Percentiles rank a stretch among this genome's conserved stretches.
phyloP scores from a whole-genome alignment of 2,888 invertebrate species.

The Matsumyia berberina region DNA sequence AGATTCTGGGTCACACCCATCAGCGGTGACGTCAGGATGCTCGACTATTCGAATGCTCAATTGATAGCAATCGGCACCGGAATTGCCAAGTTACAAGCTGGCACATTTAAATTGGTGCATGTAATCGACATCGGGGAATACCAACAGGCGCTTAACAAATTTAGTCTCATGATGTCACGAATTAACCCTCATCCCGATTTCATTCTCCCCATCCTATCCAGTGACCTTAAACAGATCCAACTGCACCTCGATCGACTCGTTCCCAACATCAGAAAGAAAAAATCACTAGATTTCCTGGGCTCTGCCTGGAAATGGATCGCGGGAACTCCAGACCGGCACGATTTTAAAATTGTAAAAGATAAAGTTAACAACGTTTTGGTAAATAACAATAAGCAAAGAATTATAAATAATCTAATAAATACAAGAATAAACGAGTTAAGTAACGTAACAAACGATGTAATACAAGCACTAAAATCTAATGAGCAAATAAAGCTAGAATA shows the following conservation, averaged over 20 bases:
- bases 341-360: not conserved
- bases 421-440: conserved; percentile 15
- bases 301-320: conserved; percentile 22
- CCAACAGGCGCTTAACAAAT: not conserved
- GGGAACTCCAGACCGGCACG: not conserved
- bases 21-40: not conserved
- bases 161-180: not conserved
- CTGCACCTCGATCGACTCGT: conserved; percentile 5
- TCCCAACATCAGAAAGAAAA: not conserved
- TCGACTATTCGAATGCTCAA: not conserved
- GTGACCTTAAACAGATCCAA: not conserved
- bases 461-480: not conserved
- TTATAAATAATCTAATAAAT: conserved; percentile 1
- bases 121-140: not conserved
- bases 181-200: not conserved
- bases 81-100: conserved; percentile 47
- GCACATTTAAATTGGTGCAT: conserved; percentile 22
- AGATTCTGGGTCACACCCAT: conserved; percentile 7
- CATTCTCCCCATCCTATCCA: conserved; percentile 1
- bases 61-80: conserved; percentile 13
- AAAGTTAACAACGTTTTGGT: conserved; percentile 8
- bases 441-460: conserved; percentile 8
- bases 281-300: conserved; percentile 9
- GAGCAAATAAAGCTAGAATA: not conserved
- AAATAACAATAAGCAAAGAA: conserved; percentile 1